A percentile compares a stretch with the other conserved stretches of the same genome.
These are phyloP conservation scores for Chrysogorgia sp. DNA, from an alignment of 92 coral and sea anemone species.

Conservation along the genomic window DNA sequence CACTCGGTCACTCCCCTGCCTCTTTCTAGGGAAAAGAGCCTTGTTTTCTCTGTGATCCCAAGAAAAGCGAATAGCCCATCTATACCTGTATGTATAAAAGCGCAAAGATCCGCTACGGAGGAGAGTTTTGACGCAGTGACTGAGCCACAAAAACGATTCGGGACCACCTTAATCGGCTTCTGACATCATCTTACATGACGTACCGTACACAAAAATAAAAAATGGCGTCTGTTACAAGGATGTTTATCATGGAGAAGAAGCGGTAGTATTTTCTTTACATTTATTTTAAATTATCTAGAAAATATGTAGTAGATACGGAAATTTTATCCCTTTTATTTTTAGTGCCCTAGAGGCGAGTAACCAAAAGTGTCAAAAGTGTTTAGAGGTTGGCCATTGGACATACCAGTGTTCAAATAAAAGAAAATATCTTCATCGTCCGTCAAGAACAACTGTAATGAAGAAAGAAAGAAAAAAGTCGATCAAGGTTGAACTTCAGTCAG, in stretches of 20 bases:
- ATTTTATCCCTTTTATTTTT: not conserved
- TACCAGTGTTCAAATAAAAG: conserved; percentile 94
- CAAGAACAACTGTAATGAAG: conserved; percentile 87
- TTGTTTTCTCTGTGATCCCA: too few species aligned
- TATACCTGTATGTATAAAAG: too few species aligned
- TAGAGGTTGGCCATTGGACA: conserved; percentile 98
- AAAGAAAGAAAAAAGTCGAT: conserved; percentile 77
- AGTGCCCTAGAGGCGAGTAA: conserved; percentile 84
- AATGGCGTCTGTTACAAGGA: conserved; percentile 94
- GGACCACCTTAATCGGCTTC: too few species aligned
- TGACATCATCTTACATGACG: not conserved
- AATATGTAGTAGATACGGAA: not conserved
- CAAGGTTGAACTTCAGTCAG: not conserved
- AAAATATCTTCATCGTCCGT: conserved; percentile 89
- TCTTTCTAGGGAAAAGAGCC: too few species aligned
- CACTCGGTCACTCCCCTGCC: too few species aligned
- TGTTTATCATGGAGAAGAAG: conserved; percentile 84
- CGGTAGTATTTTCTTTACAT: conserved; percentile 53
- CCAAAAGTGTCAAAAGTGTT: conserved; percentile 91
- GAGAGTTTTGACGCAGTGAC: too few species aligned
- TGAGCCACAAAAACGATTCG: too few species aligned
- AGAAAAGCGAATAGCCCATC: too few species aligned
- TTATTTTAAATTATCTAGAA: not conserved
- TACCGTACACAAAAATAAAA: conserved; percentile 20
- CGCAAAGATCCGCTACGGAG: too few species aligned